phyloP scores from a whole-genome alignment of 1,140 invertebrate species.

The Philopotamus ludificatus region DNA sequence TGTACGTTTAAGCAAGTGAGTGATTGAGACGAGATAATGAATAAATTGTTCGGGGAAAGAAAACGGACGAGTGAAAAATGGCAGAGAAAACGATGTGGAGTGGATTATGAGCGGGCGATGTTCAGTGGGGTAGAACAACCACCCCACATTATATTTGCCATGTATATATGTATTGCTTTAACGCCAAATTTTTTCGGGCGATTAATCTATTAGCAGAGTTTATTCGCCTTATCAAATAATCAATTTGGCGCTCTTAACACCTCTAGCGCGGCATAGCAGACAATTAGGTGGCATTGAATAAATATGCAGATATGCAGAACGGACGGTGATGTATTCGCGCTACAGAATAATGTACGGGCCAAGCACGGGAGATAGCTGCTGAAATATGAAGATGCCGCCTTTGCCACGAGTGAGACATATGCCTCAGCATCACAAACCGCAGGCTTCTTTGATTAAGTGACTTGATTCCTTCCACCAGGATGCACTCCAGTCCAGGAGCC shows the following conservation, averaged over 20 bases:
- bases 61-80: constrained; percentile 29
- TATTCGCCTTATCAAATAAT: not conserved
- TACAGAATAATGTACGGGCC: constrained; percentile 2
- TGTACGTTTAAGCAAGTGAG: constrained; percentile 4
- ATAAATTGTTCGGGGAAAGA: constrained; percentile 30
- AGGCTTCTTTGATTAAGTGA: constrained; percentile 5
- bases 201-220: too few relatives aligned
- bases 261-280: not conserved
- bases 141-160: too few relatives aligned
- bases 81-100: constrained; percentile 20
- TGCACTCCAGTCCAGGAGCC: too few relatives aligned
- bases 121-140: not conserved
- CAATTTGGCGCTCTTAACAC: not conserved
- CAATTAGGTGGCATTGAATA: constrained; percentile 7
- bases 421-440: constrained; percentile 7
- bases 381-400: constrained; percentile 27
- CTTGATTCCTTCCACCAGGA: constrained; percentile 1
- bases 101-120: constrained; percentile 19
- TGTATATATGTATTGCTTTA: too few relatives aligned
- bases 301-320: constrained; percentile 24
- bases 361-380: constrained; percentile 11
- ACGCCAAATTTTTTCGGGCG: not conserved
- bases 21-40: constrained; percentile 31
- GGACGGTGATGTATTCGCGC: constrained; percentile 24
- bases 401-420: constrained; percentile 11